Evolutionary conservation across 2,113 vertebrate genomes (phyloP).

Genomic region (Mustelus asterias): DNA sequence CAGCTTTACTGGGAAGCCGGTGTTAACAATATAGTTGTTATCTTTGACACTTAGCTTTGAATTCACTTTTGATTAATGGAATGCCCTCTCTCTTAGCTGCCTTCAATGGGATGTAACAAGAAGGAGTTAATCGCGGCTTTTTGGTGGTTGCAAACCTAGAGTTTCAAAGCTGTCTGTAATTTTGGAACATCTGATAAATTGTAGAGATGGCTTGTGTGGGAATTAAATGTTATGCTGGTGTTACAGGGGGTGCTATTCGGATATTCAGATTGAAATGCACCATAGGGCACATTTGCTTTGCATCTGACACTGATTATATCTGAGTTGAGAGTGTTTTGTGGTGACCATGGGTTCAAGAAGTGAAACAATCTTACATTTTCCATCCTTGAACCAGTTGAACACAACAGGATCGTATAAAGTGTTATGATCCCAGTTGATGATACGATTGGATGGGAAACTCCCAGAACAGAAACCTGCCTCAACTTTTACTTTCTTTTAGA

Average conservation of each 20-base stretch:
- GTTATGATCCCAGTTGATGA: no score
- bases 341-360: not conserved
- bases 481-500: no score
- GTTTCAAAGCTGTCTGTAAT: not conserved
- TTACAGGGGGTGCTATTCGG: not conserved
- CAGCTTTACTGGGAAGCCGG: not conserved
- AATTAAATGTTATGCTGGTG: not conserved
- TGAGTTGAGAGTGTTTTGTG: not conserved
- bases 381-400: not conserved
- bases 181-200: not conserved
- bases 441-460: no score
- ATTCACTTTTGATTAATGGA: not conserved
- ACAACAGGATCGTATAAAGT: not conserved
- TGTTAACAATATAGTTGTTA: not conserved
- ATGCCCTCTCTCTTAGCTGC: not conserved
- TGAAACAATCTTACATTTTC: slow-evolving; percentile 8
- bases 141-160: not conserved
- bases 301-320: not conserved
- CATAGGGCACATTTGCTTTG: not conserved
- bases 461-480: no score
- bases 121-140: not conserved
- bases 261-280: not conserved
- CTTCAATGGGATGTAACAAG: not conserved
- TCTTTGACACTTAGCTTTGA: not conserved
- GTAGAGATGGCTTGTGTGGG: not conserved